Conservation (phyloP, 1,140 invertebrate genomes). For the Drosophila mauritiana region DNA sequence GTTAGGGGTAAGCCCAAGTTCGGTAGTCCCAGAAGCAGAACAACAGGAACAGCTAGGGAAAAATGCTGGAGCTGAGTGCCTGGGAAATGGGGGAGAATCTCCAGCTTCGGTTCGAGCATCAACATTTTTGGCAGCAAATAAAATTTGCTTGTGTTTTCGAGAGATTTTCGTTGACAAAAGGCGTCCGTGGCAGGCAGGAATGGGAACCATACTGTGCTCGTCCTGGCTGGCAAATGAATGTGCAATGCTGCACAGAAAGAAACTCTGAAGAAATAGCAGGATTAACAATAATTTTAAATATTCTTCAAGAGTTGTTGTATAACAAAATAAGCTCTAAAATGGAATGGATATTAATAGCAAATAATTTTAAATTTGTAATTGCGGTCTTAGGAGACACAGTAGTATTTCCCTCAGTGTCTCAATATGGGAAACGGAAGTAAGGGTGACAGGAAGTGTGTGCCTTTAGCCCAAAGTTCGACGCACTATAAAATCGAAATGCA, state of each 20-base stretch:
- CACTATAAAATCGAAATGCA: constrained; percentile 64
- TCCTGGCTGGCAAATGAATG: constrained; percentile 35
- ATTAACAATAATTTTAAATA: too few species aligned
- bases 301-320: too few species aligned
- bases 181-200: constrained; percentile 21
- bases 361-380: background rate
- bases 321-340: too few species aligned
- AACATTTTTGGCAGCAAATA: constrained; percentile 72
- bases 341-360: background rate
- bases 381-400: background rate
- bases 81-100: constrained; percentile 26
- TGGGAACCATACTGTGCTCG: constrained; percentile 28
- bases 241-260: constrained; percentile 15
- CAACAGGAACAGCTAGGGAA: constrained; percentile 20
- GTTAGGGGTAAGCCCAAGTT: constrained; percentile 17
- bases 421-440: constrained; percentile 17
- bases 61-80: background rate
- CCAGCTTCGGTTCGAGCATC: constrained; percentile 30
- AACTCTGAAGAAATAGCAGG: background rate
- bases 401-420: background rate
- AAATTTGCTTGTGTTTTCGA: constrained; percentile 63
- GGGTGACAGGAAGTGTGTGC: background rate
- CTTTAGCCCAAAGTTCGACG: constrained; percentile 6
- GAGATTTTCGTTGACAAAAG: constrained; percentile 71
- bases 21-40: constrained; percentile 29